These are phyloP conservation scores for Apus apus DNA, from an alignment of 2,113 vertebrate species.

Conservation along the genomic window DNA sequence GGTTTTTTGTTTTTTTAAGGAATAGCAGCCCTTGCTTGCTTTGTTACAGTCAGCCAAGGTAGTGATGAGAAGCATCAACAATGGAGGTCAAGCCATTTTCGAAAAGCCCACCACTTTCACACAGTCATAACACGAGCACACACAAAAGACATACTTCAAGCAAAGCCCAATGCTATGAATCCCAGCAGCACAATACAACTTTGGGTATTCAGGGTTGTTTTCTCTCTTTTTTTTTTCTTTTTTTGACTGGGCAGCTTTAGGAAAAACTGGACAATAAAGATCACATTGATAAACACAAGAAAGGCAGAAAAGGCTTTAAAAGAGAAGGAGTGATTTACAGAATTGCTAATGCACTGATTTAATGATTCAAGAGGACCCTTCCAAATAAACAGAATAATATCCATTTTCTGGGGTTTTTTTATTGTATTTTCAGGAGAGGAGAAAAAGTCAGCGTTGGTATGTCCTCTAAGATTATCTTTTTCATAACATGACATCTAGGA, in stretches of 20 bases:
- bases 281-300: background rate
- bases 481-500: background rate
- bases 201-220: background rate
- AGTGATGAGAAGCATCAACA: slow-evolving; percentile 30
- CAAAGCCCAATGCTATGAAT: background rate
- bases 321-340: background rate
- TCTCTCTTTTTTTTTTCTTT: background rate
- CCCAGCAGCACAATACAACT: slow-evolving; percentile 8
- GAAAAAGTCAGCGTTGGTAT: slow-evolving; percentile 27
- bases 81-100: slow-evolving; percentile 63
- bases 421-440: background rate
- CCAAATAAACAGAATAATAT: background rate
- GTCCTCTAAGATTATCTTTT: slow-evolving; percentile 8
- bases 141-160: slow-evolving; percentile 4
- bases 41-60: slow-evolving; percentile 48
- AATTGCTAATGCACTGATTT: background rate
- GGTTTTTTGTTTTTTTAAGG: background rate
- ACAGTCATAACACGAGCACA: background rate
- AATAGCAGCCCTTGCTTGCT: slow-evolving; percentile 5
- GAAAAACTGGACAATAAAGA: slow-evolving; percentile 27
- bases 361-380: background rate
- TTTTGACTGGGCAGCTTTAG: background rate
- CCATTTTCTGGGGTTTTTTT: background rate
- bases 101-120: slow-evolving; percentile 60
- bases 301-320: background rate